Percentiles rank a stretch among this genome's conserved stretches.
Conservation (phyloP, 1,140 invertebrate species). For the Epicauta chinensis region DNA sequence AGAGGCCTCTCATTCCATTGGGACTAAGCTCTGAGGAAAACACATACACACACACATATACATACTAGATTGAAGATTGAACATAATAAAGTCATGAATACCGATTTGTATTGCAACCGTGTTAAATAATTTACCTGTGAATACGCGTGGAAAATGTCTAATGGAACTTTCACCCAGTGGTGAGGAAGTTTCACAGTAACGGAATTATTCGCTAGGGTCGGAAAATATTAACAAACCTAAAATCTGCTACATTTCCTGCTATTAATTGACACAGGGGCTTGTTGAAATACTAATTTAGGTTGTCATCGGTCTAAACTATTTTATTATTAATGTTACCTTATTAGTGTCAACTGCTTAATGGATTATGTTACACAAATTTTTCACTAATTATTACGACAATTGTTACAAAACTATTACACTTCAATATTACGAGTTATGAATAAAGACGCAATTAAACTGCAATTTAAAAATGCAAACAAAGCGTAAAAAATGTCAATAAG, state of each 20-base stretch:
- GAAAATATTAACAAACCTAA: conserved; percentile 14
- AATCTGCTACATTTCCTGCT: conserved; percentile 15
- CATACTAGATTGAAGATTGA: conserved; percentile 22
- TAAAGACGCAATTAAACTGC: too few species aligned
- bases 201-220: conserved; percentile 13
- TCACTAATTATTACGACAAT: too few species aligned
- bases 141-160: conserved; percentile 11
- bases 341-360: too few species aligned
- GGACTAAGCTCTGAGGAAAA: conserved; percentile 15
- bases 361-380: too few species aligned
- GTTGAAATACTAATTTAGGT: conserved; percentile 8
- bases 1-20: conserved; percentile 7
- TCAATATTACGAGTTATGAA: too few species aligned
- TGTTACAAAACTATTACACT: too few species aligned
- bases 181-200: background rate
- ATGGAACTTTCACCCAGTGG: background rate
- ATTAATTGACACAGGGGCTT: conserved; percentile 11
- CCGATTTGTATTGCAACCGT: conserved; percentile 20
- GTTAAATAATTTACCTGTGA: conserved; percentile 22
- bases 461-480: too few species aligned
- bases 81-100: conserved; percentile 26
- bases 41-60: too few species aligned
- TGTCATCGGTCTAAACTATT: conserved; percentile 6
- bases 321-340: too few species aligned
- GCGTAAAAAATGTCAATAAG: too few species aligned